Base-by-base conservation (phyloP, 2,113 vertebrate genomes). In the Dicaeum eximium region DNA sequence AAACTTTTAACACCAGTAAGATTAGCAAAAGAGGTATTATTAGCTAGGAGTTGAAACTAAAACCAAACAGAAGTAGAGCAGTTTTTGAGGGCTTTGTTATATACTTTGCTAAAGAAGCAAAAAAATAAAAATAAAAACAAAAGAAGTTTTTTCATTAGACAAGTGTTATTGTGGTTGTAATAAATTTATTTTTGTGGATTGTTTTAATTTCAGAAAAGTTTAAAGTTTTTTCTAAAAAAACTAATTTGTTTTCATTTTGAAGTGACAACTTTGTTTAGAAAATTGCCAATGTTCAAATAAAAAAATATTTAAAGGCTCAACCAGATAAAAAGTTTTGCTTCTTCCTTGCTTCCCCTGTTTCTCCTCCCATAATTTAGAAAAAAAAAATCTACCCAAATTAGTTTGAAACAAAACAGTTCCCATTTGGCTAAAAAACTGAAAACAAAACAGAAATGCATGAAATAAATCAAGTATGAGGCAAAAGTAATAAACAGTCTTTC, bases 231-330 rank as follows among this genome's bases (percentile, higher is more conserved):
- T 38, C 11, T 7, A 25, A 38, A 48, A 42, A n/a, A 69, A 57
- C n/a, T 64, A 9, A 82, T 85, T 69, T 91, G 31, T 75, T 94
- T 95, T 85, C 20, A 72, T 87, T 91, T 82, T 89, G 30, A 94
- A 91, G 53, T 88, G 45, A 81, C 57, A 93, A 15, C 40, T 91
- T 81, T 87, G 48, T 86, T 96, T 88, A 86, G 31, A 86, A 96
- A 95, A 80, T 82, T 54, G 37, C 48, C 57, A 79, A 12, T 19
- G 23, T 86, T 72, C 50, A 88, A 80, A 86, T 69, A 35, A 92
- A 58, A 80, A 87, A 61, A 77, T 79, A 69, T 45, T 22, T 70
- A 83, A 88, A 80, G 23, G 28, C 62, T 72, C 72, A 24, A 90
- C 42, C 65, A 92, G 71, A 86, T 51, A 71, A 82, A 81, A 81